Conservation (phyloP, 2,888 invertebrate species). For the Ormyrus labotus region DNA sequence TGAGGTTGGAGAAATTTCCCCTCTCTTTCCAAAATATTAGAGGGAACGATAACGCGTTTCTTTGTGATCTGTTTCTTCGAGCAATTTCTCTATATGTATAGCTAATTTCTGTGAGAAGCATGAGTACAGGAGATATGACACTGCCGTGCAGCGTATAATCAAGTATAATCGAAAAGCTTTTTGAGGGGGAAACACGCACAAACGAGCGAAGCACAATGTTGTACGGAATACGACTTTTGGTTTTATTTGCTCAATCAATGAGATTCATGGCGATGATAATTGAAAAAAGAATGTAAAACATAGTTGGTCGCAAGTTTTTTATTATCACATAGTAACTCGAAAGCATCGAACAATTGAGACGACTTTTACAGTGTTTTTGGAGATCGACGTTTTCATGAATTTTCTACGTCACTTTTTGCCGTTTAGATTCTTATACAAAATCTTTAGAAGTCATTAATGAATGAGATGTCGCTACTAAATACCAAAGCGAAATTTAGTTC, state of each 20-base stretch:
- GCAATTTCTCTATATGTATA: slow-evolving; percentile 20
- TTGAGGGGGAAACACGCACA: slow-evolving; percentile 16
- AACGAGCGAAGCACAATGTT: slow-evolving; percentile 15
- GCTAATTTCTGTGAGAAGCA: slow-evolving; percentile 1
- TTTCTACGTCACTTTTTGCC: slow-evolving; percentile 41
- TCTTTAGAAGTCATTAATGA: slow-evolving; percentile 1
- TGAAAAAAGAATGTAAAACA: no score
- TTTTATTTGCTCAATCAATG: slow-evolving; percentile 6
- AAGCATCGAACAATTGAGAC: slow-evolving; percentile 34
- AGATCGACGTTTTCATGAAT: slow-evolving; percentile 33
- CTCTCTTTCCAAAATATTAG: background rate
- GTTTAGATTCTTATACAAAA: slow-evolving; percentile 21
- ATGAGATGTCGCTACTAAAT: background rate
- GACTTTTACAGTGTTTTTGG: slow-evolving; percentile 34
- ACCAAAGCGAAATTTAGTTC: no score
- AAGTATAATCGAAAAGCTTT: slow-evolving; percentile 4
- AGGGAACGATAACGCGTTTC: background rate
- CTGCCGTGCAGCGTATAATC: slow-evolving; percentile 16
- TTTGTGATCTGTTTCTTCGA: background rate
- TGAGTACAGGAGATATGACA: background rate
- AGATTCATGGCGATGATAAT: background rate
- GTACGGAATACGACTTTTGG: background rate
- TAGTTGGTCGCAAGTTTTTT: background rate
- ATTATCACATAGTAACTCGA: background rate
- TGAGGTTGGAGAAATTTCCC: slow-evolving; percentile 55